Evolutionary conservation across 2,888 invertebrate species (phyloP).

Genomic region (Noctua fimbriata): DNA sequence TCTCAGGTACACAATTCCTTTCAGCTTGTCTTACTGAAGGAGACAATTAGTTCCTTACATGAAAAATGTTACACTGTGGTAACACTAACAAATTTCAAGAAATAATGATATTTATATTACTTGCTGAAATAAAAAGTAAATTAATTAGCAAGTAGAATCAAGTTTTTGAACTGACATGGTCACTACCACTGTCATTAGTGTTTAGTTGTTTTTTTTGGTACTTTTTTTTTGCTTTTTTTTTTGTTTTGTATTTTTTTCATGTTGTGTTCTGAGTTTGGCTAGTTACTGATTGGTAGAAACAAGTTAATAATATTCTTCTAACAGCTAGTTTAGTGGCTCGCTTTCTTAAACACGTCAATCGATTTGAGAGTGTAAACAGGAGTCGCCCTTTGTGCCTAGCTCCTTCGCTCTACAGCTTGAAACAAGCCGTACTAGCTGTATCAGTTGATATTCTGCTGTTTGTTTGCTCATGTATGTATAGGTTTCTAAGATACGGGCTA

Average conservation of each 20-base stretch:
- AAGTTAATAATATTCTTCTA: not conserved
- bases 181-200: not conserved
- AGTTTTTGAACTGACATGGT: not conserved
- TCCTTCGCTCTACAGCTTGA: conserved; percentile 41
- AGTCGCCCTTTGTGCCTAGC: conserved; percentile 65
- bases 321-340: conserved; percentile 65
- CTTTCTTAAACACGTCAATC: conserved; percentile 76
- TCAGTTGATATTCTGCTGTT: conserved; percentile 15
- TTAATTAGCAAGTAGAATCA: not conserved
- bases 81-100: not conserved
- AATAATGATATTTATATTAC: not conserved
- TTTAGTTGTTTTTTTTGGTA: not conserved
- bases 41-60: not conserved
- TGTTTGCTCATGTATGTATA: not conserved
- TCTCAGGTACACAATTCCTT: not conserved
- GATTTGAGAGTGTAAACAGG: conserved; percentile 75
- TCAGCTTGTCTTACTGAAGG: not conserved
- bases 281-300: not conserved
- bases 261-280: not conserved
- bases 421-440: conserved; percentile 33
- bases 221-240: no score
- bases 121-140: not conserved
- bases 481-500: not conserved
- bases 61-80: not conserved
- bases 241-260: no score